Evolutionary conservation across 2,888 invertebrate species (phyloP), one percentile per base, ranked within the genome.

Genomic region (Frankliniella intonsa): DNA sequence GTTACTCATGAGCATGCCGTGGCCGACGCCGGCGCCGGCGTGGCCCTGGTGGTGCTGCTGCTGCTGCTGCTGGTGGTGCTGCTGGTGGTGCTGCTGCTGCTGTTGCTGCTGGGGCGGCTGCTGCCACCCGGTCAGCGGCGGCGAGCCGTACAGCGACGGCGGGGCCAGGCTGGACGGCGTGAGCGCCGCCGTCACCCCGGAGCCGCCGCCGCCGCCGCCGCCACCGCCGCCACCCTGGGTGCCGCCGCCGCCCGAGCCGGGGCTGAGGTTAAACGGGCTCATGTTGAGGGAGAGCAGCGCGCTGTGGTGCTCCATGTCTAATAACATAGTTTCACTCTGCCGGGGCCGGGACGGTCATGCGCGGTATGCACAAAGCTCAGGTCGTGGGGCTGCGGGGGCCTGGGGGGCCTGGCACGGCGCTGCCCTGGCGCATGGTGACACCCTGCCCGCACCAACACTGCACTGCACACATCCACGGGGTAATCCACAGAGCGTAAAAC

Each of bases 211-310:
- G 79, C 84, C 83, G 85, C 85, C 82, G 84, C 85, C 85, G 84
- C 86, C 86, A 85, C 88, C 86, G 87, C 88, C 85, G 87, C 87
- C 86, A 87, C 89, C 85, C 88, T 85, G 89, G 87, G 85, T 84
- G 84, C 85, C 89, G 89, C 86, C 88, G 83, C 92, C 92, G 87
- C 93, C 93, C 86, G 92, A 92, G 86, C 92, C 92, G 85, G 94
- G 93, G 87, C 93, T 94, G 85, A 92, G 90, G 87, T 91, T 92
- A 89, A 95, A 95, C 86, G 95, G 94, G 90, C 95, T 94, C 93
- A 95, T 94, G 90, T 94, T 95, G 87, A 95, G 92, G 89, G 95
- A 94, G 91, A 95, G 93, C 90, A 95, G 92, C 91, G 94, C 69
- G 25, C 69, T 76, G 25, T 86, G 86, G 83, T 94, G 94, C 90